Base-by-base conservation (phyloP, 2,888 invertebrate species). In the Lagria hirta region DNA sequence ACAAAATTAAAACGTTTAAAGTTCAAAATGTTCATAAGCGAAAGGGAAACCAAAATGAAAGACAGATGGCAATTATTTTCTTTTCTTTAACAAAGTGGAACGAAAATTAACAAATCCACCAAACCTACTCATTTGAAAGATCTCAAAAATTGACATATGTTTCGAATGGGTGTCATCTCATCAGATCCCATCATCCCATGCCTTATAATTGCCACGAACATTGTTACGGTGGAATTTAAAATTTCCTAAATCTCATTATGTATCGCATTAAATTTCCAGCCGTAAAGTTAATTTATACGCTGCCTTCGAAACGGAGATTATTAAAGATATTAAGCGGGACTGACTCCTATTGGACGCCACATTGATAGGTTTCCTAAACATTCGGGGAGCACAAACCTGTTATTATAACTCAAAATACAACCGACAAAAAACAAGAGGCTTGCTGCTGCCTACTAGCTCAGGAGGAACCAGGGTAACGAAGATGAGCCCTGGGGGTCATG, bases 281-380 rank as follows among this genome's bases (percentile, higher is more conserved):
- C 64, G 62, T 64, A 65, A 65, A 65, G 61, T 62, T 65, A 65
- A 65, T 65, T 65, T 65, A 65, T 65, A 64, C 61, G 61, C 54
- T 60, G 55, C 33, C 48, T 43, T 37, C 43, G 36, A 55, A 52
- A 57, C 57, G 54, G 57, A 62, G 62, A 64, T 65, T 65, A 65
- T 64, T 64, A 62, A 65, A 64, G 64, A 62, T 62, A 63, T 63
- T 63, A 63, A 61, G 56, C 57, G 49, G 35, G 35, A 21, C 46
- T 42, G 46, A 20, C 45, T 48, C 41, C 42, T 46, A 49, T 49
- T 49, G 49, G 49, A 42, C 33, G 44, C 34, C 36, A 40, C 42
- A 47, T 49, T 54, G 54, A 54, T 54, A 51, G 54, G 54, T 54
- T 54, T 54, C 51, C 54, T 49, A 58, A 60, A 59, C 61, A 57